Conservation (phyloP, 2,888 invertebrate species). For the Trichopoda pennipes region DNA sequence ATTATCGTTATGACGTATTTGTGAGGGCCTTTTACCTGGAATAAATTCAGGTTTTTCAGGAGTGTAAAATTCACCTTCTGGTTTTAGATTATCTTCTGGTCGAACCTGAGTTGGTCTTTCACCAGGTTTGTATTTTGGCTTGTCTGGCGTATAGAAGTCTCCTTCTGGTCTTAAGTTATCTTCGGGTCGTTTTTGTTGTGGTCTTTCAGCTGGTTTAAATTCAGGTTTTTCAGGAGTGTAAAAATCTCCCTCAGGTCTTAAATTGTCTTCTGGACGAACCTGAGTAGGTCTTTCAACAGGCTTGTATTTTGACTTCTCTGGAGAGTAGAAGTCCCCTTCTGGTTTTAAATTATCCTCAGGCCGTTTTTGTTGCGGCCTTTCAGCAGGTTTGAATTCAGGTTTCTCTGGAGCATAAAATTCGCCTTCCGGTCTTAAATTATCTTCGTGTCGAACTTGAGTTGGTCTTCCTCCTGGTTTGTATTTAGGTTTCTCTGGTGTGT, state of each 20-base stretch:
- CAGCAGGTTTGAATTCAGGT: conserved; percentile 81
- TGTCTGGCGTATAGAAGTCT: conserved; percentile 71
- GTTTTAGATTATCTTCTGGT: conserved; percentile 83
- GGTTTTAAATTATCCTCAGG: conserved; percentile 81
- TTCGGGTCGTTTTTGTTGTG: conserved; percentile 81
- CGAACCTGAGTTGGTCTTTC: conserved; percentile 78
- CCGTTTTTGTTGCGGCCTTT: conserved; percentile 77
- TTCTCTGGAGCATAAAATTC: conserved; percentile 80
- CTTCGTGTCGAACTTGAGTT: conserved; percentile 80
- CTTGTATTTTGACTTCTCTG: conserved; percentile 78
- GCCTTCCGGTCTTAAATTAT: conserved; percentile 83
- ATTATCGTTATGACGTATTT: conserved; percentile 84
- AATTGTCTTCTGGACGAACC: conserved; percentile 84
- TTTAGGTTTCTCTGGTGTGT: conserved; percentile 81
- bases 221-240: conserved; percentile 81
- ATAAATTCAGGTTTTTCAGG: conserved; percentile 76
- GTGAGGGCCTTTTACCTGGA: conserved; percentile 80
- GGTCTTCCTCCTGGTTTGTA: conserved; percentile 82
- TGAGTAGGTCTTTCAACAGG: conserved; percentile 76
- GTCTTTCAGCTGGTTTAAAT: conserved; percentile 76
- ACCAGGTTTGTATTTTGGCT: conserved; percentile 77
- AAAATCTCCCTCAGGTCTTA: conserved; percentile 83
- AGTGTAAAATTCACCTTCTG: conserved; percentile 82
- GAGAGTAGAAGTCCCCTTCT: conserved; percentile 81
- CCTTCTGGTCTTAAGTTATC: conserved; percentile 76